Evolutionary conservation across 92 coral and sea anemone genomes (phyloP).

Genomic region (Zoanthus sansibaricus): DNA sequence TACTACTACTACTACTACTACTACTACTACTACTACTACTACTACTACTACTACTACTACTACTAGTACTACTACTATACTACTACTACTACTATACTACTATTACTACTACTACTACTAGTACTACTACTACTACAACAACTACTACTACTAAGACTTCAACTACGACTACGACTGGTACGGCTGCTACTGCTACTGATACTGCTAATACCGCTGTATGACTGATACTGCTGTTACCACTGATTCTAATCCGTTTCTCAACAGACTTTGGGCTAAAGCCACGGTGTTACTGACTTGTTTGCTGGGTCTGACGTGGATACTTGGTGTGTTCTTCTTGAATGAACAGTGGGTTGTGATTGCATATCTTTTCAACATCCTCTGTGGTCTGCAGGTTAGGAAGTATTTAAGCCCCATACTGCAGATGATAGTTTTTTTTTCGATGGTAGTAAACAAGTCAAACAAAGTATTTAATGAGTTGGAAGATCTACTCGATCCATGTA

Average conservation of each 20-base stretch:
- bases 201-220: background rate
- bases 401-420: background rate
- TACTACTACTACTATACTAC: background rate
- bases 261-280: conserved; percentile 63
- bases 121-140: background rate
- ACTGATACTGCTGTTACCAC: background rate
- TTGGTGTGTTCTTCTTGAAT: conserved; percentile 59
- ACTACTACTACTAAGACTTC: background rate
- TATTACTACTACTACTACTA: background rate
- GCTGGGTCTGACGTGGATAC: conserved; percentile 66
- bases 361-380: conserved; percentile 59
- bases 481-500: no score
- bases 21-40: no score
- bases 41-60: no score
- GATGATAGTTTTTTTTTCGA: no score
- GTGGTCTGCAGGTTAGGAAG: conserved; percentile 54
- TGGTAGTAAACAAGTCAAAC: background rate
- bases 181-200: background rate
- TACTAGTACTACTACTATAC: no score
- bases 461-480: background rate
- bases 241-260: background rate
- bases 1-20: no score
- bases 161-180: background rate
- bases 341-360: conserved; percentile 54
- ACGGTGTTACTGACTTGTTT: conserved; percentile 62